Evolutionary conservation across 2,888 invertebrate genomes (phyloP).

Genomic region (Mesochorus sp.): DNA sequence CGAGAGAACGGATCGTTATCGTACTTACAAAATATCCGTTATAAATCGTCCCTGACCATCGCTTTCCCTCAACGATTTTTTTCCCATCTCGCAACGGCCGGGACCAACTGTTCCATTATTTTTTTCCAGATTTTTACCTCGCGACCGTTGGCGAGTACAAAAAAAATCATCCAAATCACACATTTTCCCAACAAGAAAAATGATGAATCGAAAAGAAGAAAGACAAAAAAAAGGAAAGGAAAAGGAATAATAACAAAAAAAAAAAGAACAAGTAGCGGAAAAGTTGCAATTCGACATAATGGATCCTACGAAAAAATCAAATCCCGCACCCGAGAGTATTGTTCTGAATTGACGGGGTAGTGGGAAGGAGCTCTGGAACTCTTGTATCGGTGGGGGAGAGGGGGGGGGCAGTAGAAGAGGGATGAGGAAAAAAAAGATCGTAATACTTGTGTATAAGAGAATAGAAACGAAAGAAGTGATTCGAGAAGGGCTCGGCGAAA

Average conservation of each 20-base stretch:
- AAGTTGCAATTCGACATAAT: neutral
- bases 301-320: neutral
- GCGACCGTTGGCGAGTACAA: neutral
- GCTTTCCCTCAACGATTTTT: neutral
- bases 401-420: neutral
- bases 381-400: constrained; percentile 9
- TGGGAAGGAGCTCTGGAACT: constrained; percentile 10
- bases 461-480: constrained; percentile 49
- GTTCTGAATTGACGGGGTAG: neutral
- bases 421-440: constrained; percentile 11
- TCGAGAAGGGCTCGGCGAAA: constrained; percentile 29
- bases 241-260: too few relatives aligned
- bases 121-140: neutral
- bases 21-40: too few relatives aligned
- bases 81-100: neutral
- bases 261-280: too few relatives aligned
- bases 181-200: too few relatives aligned
- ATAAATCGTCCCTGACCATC: neutral
- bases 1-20: neutral
- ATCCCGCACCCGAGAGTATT: constrained; percentile 9
- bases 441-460: constrained; percentile 25
- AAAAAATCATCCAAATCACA: neutral
- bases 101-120: neutral
- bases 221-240: too few relatives aligned
- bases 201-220: too few relatives aligned